phyloP scores from a whole-genome alignment of 2,113 vertebrate species.

The Semnornis frantzii region DNA sequence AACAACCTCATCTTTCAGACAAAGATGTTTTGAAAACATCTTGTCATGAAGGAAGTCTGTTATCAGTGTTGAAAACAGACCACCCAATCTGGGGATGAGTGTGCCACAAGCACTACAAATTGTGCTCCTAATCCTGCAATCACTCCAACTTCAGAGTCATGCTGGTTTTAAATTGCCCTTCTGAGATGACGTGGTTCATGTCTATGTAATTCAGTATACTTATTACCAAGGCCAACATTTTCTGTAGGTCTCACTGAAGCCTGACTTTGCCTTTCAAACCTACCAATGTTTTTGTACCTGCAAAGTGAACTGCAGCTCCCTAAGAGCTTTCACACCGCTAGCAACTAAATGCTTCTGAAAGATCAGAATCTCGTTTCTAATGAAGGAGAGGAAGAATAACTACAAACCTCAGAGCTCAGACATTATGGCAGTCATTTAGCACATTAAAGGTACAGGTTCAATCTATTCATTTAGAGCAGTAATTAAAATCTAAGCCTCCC shows the following conservation, averaged over 20 bases:
- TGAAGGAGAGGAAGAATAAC: background rate
- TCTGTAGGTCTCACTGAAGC: background rate
- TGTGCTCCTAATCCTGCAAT: background rate
- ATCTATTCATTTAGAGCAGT: background rate
- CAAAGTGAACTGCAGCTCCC: background rate
- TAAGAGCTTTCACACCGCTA: background rate
- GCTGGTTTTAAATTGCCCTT: background rate
- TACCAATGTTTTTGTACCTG: background rate
- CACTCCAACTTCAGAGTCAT: background rate
- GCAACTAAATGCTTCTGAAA: background rate
- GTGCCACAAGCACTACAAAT: background rate
- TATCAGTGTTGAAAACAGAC: background rate
- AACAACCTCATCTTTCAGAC: background rate
- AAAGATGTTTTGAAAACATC: background rate
- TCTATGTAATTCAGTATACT: background rate
- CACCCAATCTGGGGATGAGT: background rate
- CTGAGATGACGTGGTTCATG: background rate
- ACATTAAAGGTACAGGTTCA: background rate
- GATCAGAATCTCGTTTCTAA: background rate
- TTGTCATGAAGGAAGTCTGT: background rate
- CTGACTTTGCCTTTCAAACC: background rate
- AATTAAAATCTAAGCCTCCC: slow-evolving; percentile 6
- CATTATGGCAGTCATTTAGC: background rate
- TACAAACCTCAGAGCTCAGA: background rate
- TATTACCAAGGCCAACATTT: background rate